A percentile compares a stretch with the other conserved stretches of the same genome.
Conservation (phyloP, 1,140 invertebrate species). For the Monochamus saltuarius region DNA sequence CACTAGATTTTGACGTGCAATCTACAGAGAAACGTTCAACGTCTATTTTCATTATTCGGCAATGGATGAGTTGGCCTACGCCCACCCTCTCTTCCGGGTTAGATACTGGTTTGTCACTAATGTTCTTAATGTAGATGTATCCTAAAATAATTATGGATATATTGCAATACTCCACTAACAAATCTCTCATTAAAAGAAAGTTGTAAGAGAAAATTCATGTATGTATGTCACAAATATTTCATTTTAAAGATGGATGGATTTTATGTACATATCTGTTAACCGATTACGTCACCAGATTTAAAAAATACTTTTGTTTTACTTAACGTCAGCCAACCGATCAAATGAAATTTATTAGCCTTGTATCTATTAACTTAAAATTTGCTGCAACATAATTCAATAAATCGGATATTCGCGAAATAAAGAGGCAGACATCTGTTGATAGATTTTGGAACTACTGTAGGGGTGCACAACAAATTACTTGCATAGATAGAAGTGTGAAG, state of each 20-base stretch:
- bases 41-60: conserved; percentile 94
- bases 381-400: too few species aligned
- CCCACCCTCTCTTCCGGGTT: conserved; percentile 92
- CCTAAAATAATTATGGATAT: conserved; percentile 58
- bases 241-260: neutral
- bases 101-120: conserved; percentile 91
- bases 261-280: neutral
- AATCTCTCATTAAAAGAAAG: too few species aligned
- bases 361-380: too few species aligned
- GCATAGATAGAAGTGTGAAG: too few species aligned
- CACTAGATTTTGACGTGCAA: conserved; percentile 90
- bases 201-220: too few species aligned
- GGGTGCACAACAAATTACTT: too few species aligned
- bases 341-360: too few species aligned
- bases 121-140: conserved; percentile 92
- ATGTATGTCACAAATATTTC: neutral
- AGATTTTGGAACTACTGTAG: too few species aligned
- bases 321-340: too few species aligned
- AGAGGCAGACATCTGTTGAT: too few species aligned
- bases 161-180: neutral
- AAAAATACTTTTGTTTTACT: neutral
- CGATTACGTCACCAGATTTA: neutral
- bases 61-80: conserved; percentile 85
- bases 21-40: conserved; percentile 93
- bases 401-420: too few species aligned